phyloP scores from a whole-genome alignment of 2,888 invertebrate species.

The Lapara coniferarum region DNA sequence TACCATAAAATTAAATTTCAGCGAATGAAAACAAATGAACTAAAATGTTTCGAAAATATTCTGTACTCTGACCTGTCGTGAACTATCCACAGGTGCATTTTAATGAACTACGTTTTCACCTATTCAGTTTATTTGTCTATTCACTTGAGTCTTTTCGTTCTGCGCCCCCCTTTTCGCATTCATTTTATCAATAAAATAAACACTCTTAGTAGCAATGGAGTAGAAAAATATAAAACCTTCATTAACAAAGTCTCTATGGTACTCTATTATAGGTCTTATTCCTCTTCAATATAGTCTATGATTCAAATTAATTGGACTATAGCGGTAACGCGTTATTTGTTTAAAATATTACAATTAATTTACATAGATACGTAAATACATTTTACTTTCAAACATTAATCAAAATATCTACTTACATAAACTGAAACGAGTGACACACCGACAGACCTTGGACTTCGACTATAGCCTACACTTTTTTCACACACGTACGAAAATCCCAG shows the following conservation, averaged over 20 bases:
- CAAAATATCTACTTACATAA: conserved; percentile 55
- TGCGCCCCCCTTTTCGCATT: too few species aligned
- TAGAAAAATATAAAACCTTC: too few species aligned
- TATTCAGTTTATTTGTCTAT: not conserved
- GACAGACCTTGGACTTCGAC: conserved; percentile 71
- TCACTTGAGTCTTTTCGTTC: not conserved
- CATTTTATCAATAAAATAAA: too few species aligned
- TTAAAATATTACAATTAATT: not conserved
- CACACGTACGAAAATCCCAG: conserved; percentile 44
- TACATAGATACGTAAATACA: conserved; percentile 27
- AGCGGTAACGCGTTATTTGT: not conserved
- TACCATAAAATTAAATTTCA: not conserved
- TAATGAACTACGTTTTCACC: not conserved
- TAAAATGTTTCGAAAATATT: not conserved
- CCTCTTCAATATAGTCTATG: too few species aligned
- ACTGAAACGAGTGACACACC: conserved; percentile 59
- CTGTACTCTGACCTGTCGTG: conserved; percentile 16
- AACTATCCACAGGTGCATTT: conserved; percentile 4
- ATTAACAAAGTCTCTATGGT: too few species aligned
- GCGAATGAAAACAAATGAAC: conserved; percentile 1
- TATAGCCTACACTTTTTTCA: conserved; percentile 56
- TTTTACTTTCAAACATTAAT: conserved; percentile 34
- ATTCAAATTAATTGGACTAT: too few species aligned
- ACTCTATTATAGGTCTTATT: too few species aligned
- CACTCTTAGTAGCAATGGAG: too few species aligned